Percentiles rank a stretch among this genome's conserved stretches.
Evolutionary conservation across 2,797 vertebrate genomes (phyloP).

Genomic region (Mallotus villosus): DNA sequence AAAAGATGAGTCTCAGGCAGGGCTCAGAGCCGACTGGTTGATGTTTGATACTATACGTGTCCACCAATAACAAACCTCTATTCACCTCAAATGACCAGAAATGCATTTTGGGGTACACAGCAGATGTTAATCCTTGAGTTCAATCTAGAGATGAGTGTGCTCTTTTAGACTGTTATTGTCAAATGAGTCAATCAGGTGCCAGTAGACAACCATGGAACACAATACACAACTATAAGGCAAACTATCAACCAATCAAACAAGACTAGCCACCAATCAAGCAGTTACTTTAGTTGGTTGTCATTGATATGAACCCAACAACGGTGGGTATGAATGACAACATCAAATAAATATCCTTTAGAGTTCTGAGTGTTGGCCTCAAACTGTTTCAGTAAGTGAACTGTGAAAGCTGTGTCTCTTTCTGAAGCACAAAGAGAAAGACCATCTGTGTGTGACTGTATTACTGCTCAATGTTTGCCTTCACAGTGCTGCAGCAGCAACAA

Average conservation of each 20-base stretch:
- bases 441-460: constrained; percentile 30
- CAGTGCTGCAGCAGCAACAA: background rate
- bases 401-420: constrained; percentile 32
- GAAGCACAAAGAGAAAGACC: constrained; percentile 6
- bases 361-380: constrained; percentile 52
- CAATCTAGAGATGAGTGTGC: constrained; percentile 36
- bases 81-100: constrained; percentile 42
- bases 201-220: constrained; percentile 55
- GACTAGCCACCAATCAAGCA: constrained; percentile 36
- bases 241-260: constrained; percentile 55
- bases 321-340: constrained; percentile 60
- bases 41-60: constrained; percentile 61
- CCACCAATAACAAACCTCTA: constrained; percentile 52
- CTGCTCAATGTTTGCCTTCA: constrained; percentile 12
- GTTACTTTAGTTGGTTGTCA: constrained; percentile 22
- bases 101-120: constrained; percentile 19
- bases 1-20: constrained; percentile 64
- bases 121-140: constrained; percentile 29
- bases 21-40: constrained; percentile 57
- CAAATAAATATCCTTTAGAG: constrained; percentile 37
- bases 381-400: constrained; percentile 5
- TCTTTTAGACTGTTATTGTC: constrained; percentile 40
- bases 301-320: constrained; percentile 58
- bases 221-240: constrained; percentile 65
- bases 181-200: constrained; percentile 48